Evolutionary conservation across 2,797 vertebrate genomes (phyloP).

Genomic region (Sarcophilus harrisii): DNA sequence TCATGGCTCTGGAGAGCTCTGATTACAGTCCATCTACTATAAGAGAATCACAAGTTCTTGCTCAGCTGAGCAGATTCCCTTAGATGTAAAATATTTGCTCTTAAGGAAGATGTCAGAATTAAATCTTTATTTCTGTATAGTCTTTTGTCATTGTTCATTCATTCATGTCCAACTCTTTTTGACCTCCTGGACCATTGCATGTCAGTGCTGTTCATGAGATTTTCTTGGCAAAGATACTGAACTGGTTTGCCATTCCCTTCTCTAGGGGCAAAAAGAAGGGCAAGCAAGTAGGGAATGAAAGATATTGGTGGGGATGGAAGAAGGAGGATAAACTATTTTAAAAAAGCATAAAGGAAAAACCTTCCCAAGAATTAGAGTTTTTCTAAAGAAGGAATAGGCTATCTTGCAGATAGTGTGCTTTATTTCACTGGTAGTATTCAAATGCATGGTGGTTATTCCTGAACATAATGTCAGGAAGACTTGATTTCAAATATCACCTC

Average conservation of each 20-base stretch:
- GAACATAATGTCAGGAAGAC: not conserved
- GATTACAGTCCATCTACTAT: too few relatives aligned
- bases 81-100: not conserved
- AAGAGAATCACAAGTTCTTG: too few relatives aligned
- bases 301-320: not conserved
- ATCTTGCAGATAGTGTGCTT: not conserved
- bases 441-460: not conserved
- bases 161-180: not conserved
- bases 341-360: not conserved
- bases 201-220: too few relatives aligned
- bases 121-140: not conserved
- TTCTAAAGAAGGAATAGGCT: not conserved
- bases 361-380: not conserved
- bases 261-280: not conserved
- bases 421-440: not conserved
- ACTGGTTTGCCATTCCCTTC: not conserved
- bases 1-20: not conserved
- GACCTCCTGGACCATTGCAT: too few relatives aligned
- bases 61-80: not conserved
- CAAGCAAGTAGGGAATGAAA: not conserved
- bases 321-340: not conserved
- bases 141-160: not conserved
- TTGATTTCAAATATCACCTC: not conserved
- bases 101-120: not conserved
- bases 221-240: not conserved